These are phyloP conservation scores for Pristionchus fissidentatus DNA, from an alignment of 2,888 invertebrate genomes.

Conservation along the genomic window DNA sequence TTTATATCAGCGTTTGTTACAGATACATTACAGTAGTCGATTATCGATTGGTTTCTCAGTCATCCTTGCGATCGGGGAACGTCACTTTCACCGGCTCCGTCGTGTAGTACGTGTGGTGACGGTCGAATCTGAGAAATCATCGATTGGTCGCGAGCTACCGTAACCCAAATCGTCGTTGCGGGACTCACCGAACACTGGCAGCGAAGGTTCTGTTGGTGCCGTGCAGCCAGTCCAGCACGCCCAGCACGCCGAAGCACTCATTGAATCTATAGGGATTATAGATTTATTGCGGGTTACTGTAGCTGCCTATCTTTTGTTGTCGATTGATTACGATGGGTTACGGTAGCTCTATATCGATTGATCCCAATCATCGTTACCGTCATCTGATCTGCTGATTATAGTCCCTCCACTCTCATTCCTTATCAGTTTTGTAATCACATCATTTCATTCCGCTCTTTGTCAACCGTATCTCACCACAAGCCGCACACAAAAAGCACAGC, in stretches of 20 bases:
- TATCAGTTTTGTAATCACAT: constrained; percentile 21
- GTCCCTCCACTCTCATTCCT: not conserved
- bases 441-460: not conserved
- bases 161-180: not conserved
- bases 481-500: not conserved
- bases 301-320: not conserved
- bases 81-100: constrained; percentile 39
- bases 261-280: constrained; percentile 82
- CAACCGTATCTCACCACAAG: not conserved
- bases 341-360: not conserved
- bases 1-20: not conserved
- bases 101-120: constrained; percentile 22
- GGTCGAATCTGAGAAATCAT: constrained; percentile 40
- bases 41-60: no score
- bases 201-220: constrained; percentile 87
- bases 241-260: constrained; percentile 87
- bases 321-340: not conserved
- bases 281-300: not conserved
- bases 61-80: constrained; percentile 28
- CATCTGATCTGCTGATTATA: not conserved
- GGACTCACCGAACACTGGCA: constrained; percentile 81
- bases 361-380: not conserved
- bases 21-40: no score
- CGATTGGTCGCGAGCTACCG: not conserved
- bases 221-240: constrained; percentile 86